Base-by-base conservation (phyloP, 2,797 vertebrate genomes). In the Rhynchonycteris naso region DNA sequence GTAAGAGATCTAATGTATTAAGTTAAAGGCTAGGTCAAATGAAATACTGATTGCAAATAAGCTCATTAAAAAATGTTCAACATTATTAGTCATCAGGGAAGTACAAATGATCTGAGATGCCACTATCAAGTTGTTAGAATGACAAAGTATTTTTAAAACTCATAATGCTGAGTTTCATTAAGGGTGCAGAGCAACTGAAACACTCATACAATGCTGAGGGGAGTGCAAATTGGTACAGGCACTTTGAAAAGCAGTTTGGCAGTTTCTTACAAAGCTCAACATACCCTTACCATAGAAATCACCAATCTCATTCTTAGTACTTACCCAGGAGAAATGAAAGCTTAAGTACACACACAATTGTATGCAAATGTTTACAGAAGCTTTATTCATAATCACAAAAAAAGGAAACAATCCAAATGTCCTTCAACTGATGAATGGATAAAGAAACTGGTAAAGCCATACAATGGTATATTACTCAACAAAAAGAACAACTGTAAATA, bases 11-110 rank as follows among this genome's bases (percentile, higher is more conserved):
- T 72, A 47, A 83, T 43, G 11, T 59, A 58, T 28, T 81, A 65
- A 90, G n/a, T 84, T 65, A 80, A 86, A 86, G 50, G 52, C 68
- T 74, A 90, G 35, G 33, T 87, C 24, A 83, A 91, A 93, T 33
- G 33, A 91, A 76, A 87, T 65, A 69, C 26, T 72, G 50, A 72
- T 58, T 21, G 24, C 63, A 83, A 88, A 74, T 85, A 86, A 75
- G 26, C 43, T 85, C 22, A 75, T 52, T 28, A 81, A 80, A 90
- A 69, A 69, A 75, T 81, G 24, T 43, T 86, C 75, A 84, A 80
- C 38, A 61, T 75, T 35, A 69, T 43, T 83, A 86, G 66, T 93
- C 22, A 84, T 50, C 21, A 66, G 59, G 58, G 65, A 85, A 84
- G 80, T 85, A 35, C 4, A 63, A 93, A 93, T 63, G 79, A 85